Evolutionary conservation across 2,888 invertebrate species (phyloP).

Genomic region (Chloroclystis v-ata): DNA sequence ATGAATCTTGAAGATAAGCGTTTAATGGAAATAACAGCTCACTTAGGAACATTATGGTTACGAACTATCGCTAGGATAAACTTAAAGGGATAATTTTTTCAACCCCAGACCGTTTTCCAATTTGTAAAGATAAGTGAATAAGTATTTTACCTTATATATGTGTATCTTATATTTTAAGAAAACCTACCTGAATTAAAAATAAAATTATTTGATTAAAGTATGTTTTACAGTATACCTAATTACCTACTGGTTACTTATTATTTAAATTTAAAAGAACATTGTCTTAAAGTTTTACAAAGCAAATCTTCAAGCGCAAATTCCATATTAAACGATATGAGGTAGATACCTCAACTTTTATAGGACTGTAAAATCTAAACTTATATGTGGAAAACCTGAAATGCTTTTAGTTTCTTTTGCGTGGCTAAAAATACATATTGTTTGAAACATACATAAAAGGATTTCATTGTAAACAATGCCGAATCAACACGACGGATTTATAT

Average conservation of each 20-base stretch:
- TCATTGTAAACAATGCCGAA: conserved; percentile 65
- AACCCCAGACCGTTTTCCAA: conserved; percentile 42
- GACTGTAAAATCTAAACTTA: too few relatives aligned
- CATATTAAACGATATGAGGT: too few relatives aligned
- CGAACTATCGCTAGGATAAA: conserved; percentile 54
- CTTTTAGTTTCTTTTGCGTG: conserved; percentile 17
- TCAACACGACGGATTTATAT: conserved; percentile 68
- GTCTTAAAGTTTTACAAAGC: too few relatives aligned
- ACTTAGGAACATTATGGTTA: conserved; percentile 54
- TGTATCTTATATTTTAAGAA: too few relatives aligned
- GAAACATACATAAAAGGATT: conserved; percentile 59
- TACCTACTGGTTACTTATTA: too few relatives aligned
- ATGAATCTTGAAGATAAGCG: conserved; percentile 70
- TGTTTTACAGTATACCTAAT: too few relatives aligned
- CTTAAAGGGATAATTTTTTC: conserved; percentile 49
- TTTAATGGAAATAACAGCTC: conserved; percentile 66
- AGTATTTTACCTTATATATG: neutral
- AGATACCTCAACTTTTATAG: too few relatives aligned
- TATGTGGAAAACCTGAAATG: conserved; percentile 5
- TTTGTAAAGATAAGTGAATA: conserved; percentile 35
- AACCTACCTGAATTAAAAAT: too few relatives aligned
- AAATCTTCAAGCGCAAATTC: too few relatives aligned
- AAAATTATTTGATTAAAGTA: too few relatives aligned
- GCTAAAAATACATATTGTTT: conserved; percentile 39
- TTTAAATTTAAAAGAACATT: too few relatives aligned